Conservation (phyloP, 2,113 vertebrate species). For the Nettapus auritus region DNA sequence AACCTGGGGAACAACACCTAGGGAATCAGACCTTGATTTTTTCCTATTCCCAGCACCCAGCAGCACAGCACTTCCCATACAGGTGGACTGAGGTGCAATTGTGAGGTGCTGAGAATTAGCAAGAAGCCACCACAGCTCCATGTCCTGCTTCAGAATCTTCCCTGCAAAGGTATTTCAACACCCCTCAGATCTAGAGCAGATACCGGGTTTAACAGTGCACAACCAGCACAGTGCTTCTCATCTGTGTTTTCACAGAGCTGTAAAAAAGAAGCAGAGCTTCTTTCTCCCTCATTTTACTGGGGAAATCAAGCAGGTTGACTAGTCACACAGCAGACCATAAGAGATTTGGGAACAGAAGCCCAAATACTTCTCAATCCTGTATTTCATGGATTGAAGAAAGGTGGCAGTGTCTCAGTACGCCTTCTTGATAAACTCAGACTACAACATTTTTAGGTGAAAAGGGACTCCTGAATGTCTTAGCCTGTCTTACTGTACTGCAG, state of each 20-base stretch:
- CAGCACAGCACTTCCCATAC: background rate
- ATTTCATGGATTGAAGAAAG: background rate
- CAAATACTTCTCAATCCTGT: background rate
- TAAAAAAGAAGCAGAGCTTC: no score
- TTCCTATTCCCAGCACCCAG: background rate
- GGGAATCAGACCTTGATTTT: background rate
- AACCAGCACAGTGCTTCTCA: background rate
- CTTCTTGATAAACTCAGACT: background rate
- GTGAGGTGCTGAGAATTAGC: background rate
- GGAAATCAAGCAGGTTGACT: background rate
- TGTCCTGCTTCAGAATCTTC: background rate
- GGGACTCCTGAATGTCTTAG: background rate
- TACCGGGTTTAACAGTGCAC: background rate
- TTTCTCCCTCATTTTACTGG: background rate
- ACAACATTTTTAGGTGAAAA: background rate
- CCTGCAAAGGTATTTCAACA: background rate
- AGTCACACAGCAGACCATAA: background rate
- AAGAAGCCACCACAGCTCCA: background rate
- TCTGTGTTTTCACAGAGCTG: accelerated
- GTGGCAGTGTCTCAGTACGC: background rate
- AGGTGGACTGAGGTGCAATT: background rate
- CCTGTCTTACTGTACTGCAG: background rate
- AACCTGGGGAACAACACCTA: accelerated
- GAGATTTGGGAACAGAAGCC: background rate
- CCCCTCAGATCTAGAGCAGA: background rate